Evolutionary conservation across 2,113 vertebrate genomes (phyloP), one percentile per base, ranked within the genome.

Genomic region (Pelmatolapia mariae): DNA sequence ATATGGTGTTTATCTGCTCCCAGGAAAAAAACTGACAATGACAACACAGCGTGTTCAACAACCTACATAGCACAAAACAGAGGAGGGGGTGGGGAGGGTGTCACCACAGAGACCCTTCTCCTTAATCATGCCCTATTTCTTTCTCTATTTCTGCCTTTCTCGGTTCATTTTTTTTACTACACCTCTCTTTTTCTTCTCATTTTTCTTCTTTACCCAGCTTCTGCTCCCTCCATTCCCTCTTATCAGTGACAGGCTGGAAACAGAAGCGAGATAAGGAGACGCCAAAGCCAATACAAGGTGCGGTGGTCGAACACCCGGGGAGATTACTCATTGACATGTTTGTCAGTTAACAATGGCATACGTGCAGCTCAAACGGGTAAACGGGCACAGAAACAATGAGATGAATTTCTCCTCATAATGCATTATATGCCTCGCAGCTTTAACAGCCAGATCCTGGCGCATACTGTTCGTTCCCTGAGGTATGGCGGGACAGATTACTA

Each of bases 311-410:
- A 96, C 93, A 93, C 86, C 83, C 57, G 4, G 84, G 84, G 87
- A 95, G 94, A 95, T 95, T 95, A 94, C 89, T 94, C 94, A 96
- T 91, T 94, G 95, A 94, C 94, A 95, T 92, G 83, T 95, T 89
- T 90, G 91, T 93, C 93, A 91, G 90, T 89, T 93, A 94, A 95
- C 94, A 95, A 94, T 92, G 89, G 89, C 73, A 61, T 80, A 92
- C 11, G 56, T 10, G 84, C 73, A 15, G 89, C 88, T 89, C 91
- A 86, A 87, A 85, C 81, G 80, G 86, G 71, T 86, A 89, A 94
- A 94, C 40, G 76, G 66, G 80, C 91, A 79, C 81, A 80, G 91
- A 95, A 91, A 93, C 90, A 87, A 91, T 89, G 79, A 92, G 87
- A 90, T 83, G 71, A 81, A 92, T 93, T 85, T 85, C 38, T 66